phyloP scores from a whole-genome alignment of 1,140 invertebrate genomes.

The Drosophila sp. region DNA sequence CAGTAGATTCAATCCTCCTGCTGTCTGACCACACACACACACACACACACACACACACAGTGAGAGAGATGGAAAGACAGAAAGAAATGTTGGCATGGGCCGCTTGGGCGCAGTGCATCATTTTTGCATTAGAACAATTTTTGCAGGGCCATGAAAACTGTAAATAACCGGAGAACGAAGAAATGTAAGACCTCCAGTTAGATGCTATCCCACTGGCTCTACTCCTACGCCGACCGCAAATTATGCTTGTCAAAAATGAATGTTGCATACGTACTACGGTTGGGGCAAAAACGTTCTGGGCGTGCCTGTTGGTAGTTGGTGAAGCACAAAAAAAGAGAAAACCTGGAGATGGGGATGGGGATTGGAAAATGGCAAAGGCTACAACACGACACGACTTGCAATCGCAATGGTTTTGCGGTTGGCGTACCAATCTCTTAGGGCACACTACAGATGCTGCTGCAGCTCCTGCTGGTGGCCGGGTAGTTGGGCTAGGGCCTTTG shows the following conservation, averaged over 20 bases:
- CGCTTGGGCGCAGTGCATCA: slow-evolving; percentile 73
- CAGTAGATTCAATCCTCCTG: slow-evolving; percentile 35
- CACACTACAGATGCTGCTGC: slow-evolving; percentile 22
- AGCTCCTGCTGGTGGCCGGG: slow-evolving; percentile 31
- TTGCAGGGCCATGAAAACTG: slow-evolving; percentile 58
- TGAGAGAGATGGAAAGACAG: not conserved
- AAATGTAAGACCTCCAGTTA: slow-evolving; percentile 36
- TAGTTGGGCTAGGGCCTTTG: slow-evolving; percentile 33
- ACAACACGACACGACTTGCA: slow-evolving; percentile 25
- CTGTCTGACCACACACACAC: slow-evolving; percentile 57
- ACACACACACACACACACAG: slow-evolving; percentile 4
- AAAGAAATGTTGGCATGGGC: slow-evolving; percentile 26
- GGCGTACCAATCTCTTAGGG: slow-evolving; percentile 68
- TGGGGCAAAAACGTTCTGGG: slow-evolving; percentile 39
- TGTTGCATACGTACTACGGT: slow-evolving; percentile 76
- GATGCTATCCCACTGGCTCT: slow-evolving; percentile 37
- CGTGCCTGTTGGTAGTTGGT: slow-evolving; percentile 15
- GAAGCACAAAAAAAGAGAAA: slow-evolving; percentile 10
- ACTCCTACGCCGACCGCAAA: slow-evolving; percentile 62
- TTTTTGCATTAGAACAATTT: slow-evolving; percentile 76
- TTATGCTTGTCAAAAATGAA: slow-evolving; percentile 81
- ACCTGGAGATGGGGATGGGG: slow-evolving; percentile 11
- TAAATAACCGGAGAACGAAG: slow-evolving; percentile 58
- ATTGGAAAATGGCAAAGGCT: slow-evolving; percentile 35
- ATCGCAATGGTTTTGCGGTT: slow-evolving; percentile 64